These are phyloP conservation scores for Pterobdella sp. DNA, from an alignment of 2,888 invertebrate species.

Conservation along the genomic window DNA sequence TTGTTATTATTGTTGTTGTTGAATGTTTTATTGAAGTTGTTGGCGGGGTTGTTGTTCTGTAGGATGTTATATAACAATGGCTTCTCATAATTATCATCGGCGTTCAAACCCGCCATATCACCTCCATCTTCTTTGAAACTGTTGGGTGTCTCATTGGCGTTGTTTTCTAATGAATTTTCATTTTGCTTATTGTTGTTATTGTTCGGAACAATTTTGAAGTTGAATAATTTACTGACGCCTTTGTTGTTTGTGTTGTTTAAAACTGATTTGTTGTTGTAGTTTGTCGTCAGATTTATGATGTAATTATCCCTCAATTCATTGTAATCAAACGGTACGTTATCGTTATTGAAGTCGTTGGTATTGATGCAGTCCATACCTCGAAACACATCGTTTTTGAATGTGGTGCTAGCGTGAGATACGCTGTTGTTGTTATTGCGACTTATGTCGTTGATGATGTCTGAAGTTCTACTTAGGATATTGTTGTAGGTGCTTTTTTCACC, in stretches of 20 bases:
- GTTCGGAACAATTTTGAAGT: background rate
- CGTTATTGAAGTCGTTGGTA: too few relatives aligned
- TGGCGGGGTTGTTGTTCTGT: background rate
- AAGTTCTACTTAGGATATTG: background rate
- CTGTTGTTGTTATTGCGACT: background rate
- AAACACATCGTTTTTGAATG: too few relatives aligned
- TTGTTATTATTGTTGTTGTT: background rate
- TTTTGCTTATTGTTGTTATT: background rate
- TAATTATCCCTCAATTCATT: too few relatives aligned
- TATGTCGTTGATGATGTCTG: background rate
- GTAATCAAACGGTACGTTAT: too few relatives aligned
- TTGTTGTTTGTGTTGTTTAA: background rate
- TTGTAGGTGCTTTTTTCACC: background rate
- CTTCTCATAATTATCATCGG: background rate
- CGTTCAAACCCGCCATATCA: background rate
- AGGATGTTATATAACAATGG: slow-evolving; percentile 3
- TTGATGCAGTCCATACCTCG: too few relatives aligned
- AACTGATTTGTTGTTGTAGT: too few relatives aligned
- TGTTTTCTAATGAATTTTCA: background rate
- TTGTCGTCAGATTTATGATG: too few relatives aligned
- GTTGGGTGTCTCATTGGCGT: background rate
- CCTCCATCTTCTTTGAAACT: background rate
- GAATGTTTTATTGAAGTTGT: background rate
- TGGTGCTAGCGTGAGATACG: too few relatives aligned
- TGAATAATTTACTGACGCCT: background rate